Evolutionary conservation across 2,797 vertebrate species (phyloP).

Genomic region (Cichlasoma orientale): DNA sequence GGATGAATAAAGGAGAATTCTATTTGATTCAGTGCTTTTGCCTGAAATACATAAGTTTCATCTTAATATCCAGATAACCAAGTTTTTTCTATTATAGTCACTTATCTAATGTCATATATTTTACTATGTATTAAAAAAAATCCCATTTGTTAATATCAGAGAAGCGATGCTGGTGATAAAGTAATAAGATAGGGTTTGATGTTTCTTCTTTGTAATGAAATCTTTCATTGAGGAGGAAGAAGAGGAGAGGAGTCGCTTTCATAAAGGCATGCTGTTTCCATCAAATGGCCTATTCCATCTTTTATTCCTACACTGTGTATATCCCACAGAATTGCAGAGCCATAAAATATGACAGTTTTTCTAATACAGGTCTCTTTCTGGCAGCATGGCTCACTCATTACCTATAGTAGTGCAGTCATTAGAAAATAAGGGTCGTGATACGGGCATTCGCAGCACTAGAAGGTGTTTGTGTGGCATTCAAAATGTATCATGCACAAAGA

Average conservation of each 20-base stretch:
- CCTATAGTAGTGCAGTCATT: constrained; percentile 35
- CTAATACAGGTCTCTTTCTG: constrained; percentile 5
- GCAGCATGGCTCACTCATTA: constrained; percentile 38
- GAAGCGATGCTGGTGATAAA: constrained; percentile 36
- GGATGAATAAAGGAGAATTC: constrained; percentile 32
- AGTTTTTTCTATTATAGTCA: constrained; percentile 28
- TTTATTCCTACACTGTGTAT: background rate
- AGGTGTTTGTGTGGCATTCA: constrained; percentile 32
- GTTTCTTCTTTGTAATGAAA: constrained; percentile 48
- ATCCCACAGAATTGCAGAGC: constrained; percentile 2
- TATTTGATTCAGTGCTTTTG: constrained; percentile 39
- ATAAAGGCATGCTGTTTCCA: constrained; percentile 11
- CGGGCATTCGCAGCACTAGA: constrained; percentile 3
- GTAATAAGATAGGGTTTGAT: constrained; percentile 34
- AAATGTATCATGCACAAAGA: constrained; percentile 38
- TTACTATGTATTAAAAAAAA: constrained; percentile 29
- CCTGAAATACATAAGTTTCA: constrained; percentile 40
- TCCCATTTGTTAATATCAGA: constrained; percentile 40
- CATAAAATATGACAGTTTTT: constrained; percentile 4
- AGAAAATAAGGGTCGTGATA: constrained; percentile 32
- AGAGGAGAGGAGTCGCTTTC: constrained; percentile 3
- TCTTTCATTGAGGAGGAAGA: background rate
- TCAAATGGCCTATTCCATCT: constrained; percentile 6
- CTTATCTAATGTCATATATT: constrained; percentile 43
- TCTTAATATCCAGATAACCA: constrained; percentile 47